Evolutionary conservation across 1,140 invertebrate species (phyloP).

Genomic region (Theocolax elegans): DNA sequence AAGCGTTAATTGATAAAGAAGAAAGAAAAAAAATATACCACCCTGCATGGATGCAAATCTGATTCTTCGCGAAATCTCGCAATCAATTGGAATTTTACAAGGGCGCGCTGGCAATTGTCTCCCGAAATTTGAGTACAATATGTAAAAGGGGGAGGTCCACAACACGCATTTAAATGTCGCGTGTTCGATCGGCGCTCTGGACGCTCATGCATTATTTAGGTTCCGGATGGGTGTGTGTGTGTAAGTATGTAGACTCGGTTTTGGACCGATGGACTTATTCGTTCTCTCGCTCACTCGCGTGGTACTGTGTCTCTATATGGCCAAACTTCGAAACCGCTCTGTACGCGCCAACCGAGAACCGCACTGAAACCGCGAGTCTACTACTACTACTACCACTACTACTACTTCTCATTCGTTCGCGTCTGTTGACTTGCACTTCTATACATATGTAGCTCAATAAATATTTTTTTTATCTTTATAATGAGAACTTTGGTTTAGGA

Average conservation of each 20-base stretch:
- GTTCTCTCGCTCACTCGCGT: background rate
- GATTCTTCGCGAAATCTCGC: slow-evolving; percentile 41
- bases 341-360: background rate
- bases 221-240: background rate
- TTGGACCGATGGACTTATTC: background rate
- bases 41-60: too few species aligned
- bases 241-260: too few species aligned
- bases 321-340: background rate
- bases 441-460: too few species aligned
- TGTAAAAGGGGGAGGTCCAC: too few species aligned
- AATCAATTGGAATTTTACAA: slow-evolving; percentile 32
- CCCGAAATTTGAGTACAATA: too few species aligned
- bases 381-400: background rate
- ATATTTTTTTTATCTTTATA: too few species aligned
- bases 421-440: too few species aligned
- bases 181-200: slow-evolving; percentile 48
- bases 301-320: background rate
- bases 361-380: background rate
- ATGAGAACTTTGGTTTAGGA: too few species aligned
- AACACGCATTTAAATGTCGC: slow-evolving; percentile 58
- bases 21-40: background rate
- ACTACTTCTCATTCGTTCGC: too few species aligned
- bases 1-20: slow-evolving; percentile 35
- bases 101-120: slow-evolving; percentile 5
- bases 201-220: slow-evolving; percentile 60